Conservation (phyloP, 92 coral and sea anemone genomes). For the Galaxea fascicularis region DNA sequence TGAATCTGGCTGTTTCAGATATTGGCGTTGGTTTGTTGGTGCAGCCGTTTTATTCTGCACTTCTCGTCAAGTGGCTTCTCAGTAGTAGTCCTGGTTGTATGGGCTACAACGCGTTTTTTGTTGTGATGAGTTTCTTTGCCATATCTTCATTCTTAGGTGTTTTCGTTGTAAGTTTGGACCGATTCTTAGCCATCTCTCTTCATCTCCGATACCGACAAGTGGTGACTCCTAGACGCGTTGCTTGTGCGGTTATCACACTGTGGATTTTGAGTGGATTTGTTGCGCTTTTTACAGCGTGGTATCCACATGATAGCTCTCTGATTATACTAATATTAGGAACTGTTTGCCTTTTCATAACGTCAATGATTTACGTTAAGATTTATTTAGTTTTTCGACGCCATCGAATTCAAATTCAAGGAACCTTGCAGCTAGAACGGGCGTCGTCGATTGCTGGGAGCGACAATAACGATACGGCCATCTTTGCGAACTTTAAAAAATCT, state of each 20-base stretch:
- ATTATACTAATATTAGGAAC: neutral
- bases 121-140: slow-evolving; percentile 14
- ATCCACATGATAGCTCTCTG: slow-evolving; percentile 10
- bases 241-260: neutral
- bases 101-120: slow-evolving; percentile 16
- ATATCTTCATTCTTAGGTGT: slow-evolving; percentile 27
- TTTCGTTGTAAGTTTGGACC: slow-evolving; percentile 16
- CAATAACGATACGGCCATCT: neutral
- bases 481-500: slow-evolving; percentile 4
- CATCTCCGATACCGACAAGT: slow-evolving; percentile 37
- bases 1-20: slow-evolving; percentile 35
- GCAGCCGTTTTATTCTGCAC: slow-evolving; percentile 15
- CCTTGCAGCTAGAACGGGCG: neutral
- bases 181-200: slow-evolving; percentile 23
- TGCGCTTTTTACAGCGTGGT: slow-evolving; percentile 16
- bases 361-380: slow-evolving; percentile 14
- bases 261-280: slow-evolving; percentile 18
- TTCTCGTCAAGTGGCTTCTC: slow-evolving; percentile 18
- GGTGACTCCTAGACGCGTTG: slow-evolving; percentile 14
- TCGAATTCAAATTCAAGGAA: slow-evolving; percentile 13
- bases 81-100: neutral
- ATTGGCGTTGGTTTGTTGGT: slow-evolving; percentile 31
- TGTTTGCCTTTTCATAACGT: slow-evolving; percentile 1
- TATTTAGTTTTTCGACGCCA: slow-evolving; percentile 42
- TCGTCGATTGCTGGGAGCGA: neutral